Conservation (phyloP, 2,888 invertebrate species). For the Thymelicus sylvestris region DNA sequence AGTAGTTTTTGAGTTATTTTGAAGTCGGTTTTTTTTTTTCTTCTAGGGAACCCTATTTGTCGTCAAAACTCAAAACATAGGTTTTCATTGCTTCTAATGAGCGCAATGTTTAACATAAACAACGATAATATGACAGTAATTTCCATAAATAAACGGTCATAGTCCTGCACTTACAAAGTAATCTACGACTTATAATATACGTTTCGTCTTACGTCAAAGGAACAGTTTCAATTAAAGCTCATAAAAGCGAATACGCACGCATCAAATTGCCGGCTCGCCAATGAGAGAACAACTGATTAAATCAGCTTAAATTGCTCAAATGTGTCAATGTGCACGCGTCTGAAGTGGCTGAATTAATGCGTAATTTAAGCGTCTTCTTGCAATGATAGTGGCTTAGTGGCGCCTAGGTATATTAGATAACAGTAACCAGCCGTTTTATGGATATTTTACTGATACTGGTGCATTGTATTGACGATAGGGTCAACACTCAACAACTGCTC, state of each 20-base stretch:
- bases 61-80: too few relatives aligned
- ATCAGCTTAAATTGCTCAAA: constrained; percentile 40
- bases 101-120: too few relatives aligned
- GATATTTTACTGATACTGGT: too few relatives aligned
- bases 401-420: background rate
- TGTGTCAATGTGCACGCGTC: constrained; percentile 33
- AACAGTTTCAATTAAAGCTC: constrained; percentile 20
- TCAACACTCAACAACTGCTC: too few relatives aligned
- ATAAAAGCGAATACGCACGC: constrained; percentile 26
- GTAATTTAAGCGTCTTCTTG: background rate
- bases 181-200: background rate
- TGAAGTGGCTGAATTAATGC: constrained; percentile 17
- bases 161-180: too few relatives aligned
- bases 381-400: background rate
- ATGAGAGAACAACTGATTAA: constrained; percentile 39
- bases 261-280: constrained; percentile 22
- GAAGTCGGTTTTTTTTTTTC: too few relatives aligned
- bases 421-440: too few relatives aligned
- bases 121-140: too few relatives aligned
- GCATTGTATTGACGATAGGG: too few relatives aligned
- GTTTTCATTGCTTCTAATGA: too few relatives aligned
- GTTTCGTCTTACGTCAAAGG: constrained; percentile 23
- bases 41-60: too few relatives aligned
- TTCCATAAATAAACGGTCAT: background rate
- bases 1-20: too few relatives aligned